Base-by-base conservation (phyloP, 2,113 vertebrate genomes). In the Cyprinodon variegatus region DNA sequence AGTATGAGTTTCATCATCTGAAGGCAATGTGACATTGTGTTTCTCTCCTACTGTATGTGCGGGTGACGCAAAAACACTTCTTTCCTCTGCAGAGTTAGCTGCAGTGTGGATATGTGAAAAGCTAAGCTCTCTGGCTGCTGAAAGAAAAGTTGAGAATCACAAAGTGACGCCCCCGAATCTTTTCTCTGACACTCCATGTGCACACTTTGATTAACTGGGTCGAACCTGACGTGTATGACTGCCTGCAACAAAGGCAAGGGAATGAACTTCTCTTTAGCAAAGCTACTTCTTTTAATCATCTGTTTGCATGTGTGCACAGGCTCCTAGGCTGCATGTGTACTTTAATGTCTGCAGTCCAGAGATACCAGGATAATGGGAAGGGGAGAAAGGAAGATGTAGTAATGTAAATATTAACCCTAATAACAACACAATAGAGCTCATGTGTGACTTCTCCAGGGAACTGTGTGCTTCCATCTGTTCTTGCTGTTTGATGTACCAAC, bases 141-240 rank as follows among this genome's bases (percentile, higher is more conserved):
- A 87, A 85, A 86, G 74, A 78, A 74, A 78, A 77, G 72, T 57
- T 72, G 66, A 65, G 61, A 83, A 82, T 79, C 83, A 84, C 76
- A 90, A 87, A 85, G 84, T 74, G 71, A 82, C 79, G 75, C 84
- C 80, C 81, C 74, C 73, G 61, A 81, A 12, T 63, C 72, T 79
- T 83, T 79, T 84, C 70, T 76, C 78, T 82, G 80, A 88, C 85
- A 82, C 81, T 74, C 75, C 37, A 67, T 74, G 63, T 36, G 81
- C 73, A 77, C 8, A 79, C 85, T 93, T 92, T 93, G 88, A 91
- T 91, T 86, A 89, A 82, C 79, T 88, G 83, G 85, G 74, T 89
- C 72, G 41, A 78, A 76, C 85, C 82, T 83, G 84, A 88, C 76
- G 48, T 78, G 70, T 76, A 38, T 67, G 67, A 68, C 81, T 83